phyloP scores from a whole-genome alignment of 2,888 invertebrate species.

The Nycteola revayana region DNA sequence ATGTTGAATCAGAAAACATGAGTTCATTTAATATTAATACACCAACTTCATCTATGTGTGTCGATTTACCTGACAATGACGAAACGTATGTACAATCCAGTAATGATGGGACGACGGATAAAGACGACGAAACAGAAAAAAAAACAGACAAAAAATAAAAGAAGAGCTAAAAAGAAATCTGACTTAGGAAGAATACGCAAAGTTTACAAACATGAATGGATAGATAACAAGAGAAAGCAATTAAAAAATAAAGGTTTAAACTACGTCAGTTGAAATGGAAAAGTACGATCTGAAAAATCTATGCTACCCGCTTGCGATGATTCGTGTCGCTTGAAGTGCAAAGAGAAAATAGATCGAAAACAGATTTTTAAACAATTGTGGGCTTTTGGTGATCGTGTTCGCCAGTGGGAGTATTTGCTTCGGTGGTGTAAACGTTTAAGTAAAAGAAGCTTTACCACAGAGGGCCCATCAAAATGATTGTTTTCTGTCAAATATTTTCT shows the following conservation, averaged over 20 bases:
- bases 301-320: neutral
- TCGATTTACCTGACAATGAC: no score
- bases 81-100: no score
- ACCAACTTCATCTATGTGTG: no score
- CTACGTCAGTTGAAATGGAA: neutral
- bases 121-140: no score
- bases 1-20: no score
- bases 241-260: neutral
- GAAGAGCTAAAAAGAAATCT: neutral
- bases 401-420: neutral
- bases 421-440: neutral
- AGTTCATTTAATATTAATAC: no score
- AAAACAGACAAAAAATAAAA: no score
- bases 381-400: neutral
- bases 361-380: neutral
- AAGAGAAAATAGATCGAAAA: neutral
- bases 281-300: neutral
- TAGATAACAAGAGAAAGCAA: neutral
- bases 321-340: neutral
- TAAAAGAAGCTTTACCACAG: neutral
- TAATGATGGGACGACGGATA: no score
- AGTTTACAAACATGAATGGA: neutral
- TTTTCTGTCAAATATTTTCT: neutral
- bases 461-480: neutral
- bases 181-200: neutral